These are phyloP conservation scores for Xenopus tropicalis DNA, from an alignment of 2,113 vertebrate genomes.

Conservation along the genomic window UCB_Xtro_10.0 CM004446.2:28154501-28155000, in stretches of 20 bases:
- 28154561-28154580: slow-evolving; percentile 19
- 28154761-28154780: slow-evolving; percentile 69
- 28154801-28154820: slow-evolving; percentile 73
- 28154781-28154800: slow-evolving; percentile 88
- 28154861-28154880: slow-evolving; percentile 6
- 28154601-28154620: slow-evolving; percentile 71
- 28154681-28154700: too few relatives aligned
- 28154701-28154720: too few relatives aligned
- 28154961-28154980: too few relatives aligned
- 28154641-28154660: slow-evolving; percentile 70
- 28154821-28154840: slow-evolving; percentile 71
- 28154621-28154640: slow-evolving; percentile 73
- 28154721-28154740: too few relatives aligned
- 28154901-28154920: too few relatives aligned
- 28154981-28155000: too few relatives aligned
- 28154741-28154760: slow-evolving; percentile 71
- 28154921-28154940: too few relatives aligned
- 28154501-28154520: too few relatives aligned
- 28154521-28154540: too few relatives aligned
- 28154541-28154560: too few relatives aligned
- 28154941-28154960: too few relatives aligned
- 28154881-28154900: too few relatives aligned
- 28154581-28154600: slow-evolving; percentile 83
- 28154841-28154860: slow-evolving; percentile 65
- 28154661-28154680: background rate